Base-by-base conservation (phyloP, 1,140 invertebrate genomes). In the Adelges cooleyi region DNA sequence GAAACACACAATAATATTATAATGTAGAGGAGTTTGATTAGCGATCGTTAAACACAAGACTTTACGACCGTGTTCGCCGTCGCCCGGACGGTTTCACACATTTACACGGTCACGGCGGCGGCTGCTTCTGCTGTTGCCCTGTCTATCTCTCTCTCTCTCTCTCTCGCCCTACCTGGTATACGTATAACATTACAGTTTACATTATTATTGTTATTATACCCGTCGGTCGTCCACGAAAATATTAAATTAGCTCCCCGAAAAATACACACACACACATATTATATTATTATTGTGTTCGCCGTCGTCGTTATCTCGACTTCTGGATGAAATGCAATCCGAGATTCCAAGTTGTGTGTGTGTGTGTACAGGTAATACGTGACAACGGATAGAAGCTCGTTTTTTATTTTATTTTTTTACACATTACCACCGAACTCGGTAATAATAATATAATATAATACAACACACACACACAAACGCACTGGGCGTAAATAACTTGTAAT, bases 401-500 rank as follows among this genome's bases (percentile, higher is more conserved):
- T n/a, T n/a, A n/a, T n/a, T n/a, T n/a, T n/a, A n/a, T n/a, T n/a
- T n/a, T n/a, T n/a, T 46, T 62, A 46, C 42, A 22, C 44, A 46
- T 46, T 59, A 44, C 20, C 36, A 44, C 38, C 22, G 54, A 59
- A 59, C 54, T 27, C 54, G 18, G 20, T 44, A 27, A 18, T 56
- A n/a, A 44, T 44, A 44, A 44, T 44, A n/a, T n/a, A 44, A 42
- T 8, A 29, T 25, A 29, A n/a, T 0, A 20, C 38, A 10, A 29
- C n/a, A 40, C n/a, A n/a, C n/a, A n/a, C n/a, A n/a, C n/a, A 40
- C 42, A 17, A 25, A 22, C 3, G 38, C 53, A 40, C 36, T 46
- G 54, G 40, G 38, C 40, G 54, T 62, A 62, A 62, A 62, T 62
- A 62, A 62, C 54, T 62, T 44, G 54, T 62, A 62, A 62, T 62